Evolutionary conservation across 2,113 vertebrate species (phyloP), one percentile per base, ranked within the genome.

Genomic region (Nymphicus hollandicus): DNA sequence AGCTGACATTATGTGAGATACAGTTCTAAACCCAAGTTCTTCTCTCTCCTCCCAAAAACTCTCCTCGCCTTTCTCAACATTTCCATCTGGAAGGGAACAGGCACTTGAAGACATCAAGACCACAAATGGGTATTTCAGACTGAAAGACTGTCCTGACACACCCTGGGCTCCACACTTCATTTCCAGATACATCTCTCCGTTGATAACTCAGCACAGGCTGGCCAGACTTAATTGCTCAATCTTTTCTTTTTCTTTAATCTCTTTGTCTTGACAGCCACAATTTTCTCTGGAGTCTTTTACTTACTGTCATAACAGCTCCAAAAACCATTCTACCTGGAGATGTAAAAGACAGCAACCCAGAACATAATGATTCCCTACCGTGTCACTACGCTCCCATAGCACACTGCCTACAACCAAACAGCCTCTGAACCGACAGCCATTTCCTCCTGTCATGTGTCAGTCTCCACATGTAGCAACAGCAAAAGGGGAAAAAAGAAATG

Each of bases 401-500:
- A 56, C 18, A 7, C n/a, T 76, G 61, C 10, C 65, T 68, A 31
- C 46, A 78, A 47, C 18, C 35, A 82, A 63, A 25, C 35, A 77
- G 46, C 41, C 86, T 77, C 56, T 64, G 88, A 81, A 66, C 25
- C 7, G 7, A 41, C 39, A 94, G 8, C 13, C 47, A 2, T 71
- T 50, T 68, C 73, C 47, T 76, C 22, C 84, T 64, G 37, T 44
- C 27, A 6, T 27, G 35, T 60, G 69, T 82, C 52, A 79, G 47
- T 41, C 61, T 53, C 31, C 28, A 85, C 43, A 61, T 1, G 56
- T 0, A 68, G 29, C 37, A 65, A 47, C 9, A 79, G 70, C 44
- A 87, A 79, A 84, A 61, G 11, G 7, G 1, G 17, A 0, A 0
- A 2, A 27, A 92, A 35, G 1, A 23, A 60, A 13, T 55, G n/a